Percentiles rank a stretch among this genome's conserved stretches.
Evolutionary conservation across 2,888 invertebrate genomes (phyloP).

Genomic region (Oscheius myriophilus): DNA sequence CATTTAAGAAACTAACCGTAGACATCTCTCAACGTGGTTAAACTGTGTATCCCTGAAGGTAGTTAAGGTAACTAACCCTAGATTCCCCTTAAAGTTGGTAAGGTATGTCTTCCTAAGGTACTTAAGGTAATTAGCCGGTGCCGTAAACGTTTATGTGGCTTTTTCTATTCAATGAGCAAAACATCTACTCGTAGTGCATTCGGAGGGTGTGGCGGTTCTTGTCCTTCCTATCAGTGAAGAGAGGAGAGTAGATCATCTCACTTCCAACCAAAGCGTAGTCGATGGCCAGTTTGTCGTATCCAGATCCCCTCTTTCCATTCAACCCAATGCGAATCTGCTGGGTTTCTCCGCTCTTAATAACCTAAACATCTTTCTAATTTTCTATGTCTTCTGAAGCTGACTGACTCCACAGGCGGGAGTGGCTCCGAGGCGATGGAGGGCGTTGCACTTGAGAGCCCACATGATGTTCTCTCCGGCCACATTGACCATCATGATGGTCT

Average conservation of each 20-base stretch:
- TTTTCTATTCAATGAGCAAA: no score
- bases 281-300: constrained; percentile 22
- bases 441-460: constrained; percentile 28
- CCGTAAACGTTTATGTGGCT: no score
- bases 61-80: no score
- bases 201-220: constrained; percentile 22
- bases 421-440: constrained; percentile 17
- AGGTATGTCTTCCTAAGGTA: no score
- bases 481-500: constrained; percentile 6
- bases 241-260: neutral
- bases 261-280: constrained; percentile 19
- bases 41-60: no score
- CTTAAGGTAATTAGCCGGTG: no score
- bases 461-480: constrained; percentile 14
- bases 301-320: neutral
- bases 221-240: neutral
- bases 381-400: neutral
- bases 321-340: no score
- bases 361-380: neutral
- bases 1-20: no score
- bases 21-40: no score
- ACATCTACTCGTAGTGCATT: constrained; percentile 3
- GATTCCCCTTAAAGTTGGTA: no score
- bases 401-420: constrained; percentile 28
- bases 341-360: no score